Percentiles rank a stretch among this genome's conserved stretches.
These are phyloP conservation scores for Crossaster papposus DNA, from an alignment of 53 echinoderm and acorn worm genomes.

Conservation along the genomic window DNA sequence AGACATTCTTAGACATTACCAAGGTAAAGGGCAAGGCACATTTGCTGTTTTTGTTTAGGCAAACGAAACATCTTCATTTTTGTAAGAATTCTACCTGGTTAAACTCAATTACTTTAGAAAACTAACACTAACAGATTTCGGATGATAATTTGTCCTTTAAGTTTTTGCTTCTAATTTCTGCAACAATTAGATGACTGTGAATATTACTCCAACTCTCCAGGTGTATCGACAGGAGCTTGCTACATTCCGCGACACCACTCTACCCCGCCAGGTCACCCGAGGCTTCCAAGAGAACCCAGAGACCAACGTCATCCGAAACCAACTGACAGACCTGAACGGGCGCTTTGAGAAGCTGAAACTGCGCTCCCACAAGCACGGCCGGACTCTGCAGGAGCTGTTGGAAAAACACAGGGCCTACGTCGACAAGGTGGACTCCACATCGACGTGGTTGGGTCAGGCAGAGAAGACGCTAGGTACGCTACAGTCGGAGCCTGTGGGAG, in stretches of 20 bases:
- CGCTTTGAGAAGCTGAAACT: slow-evolving; percentile 92
- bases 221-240: slow-evolving; percentile 81
- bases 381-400: slow-evolving; percentile 75
- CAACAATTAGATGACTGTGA: too few relatives aligned
- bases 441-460: slow-evolving; percentile 77
- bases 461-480: slow-evolving; percentile 74
- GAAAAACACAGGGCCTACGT: slow-evolving; percentile 78
- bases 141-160: neutral
- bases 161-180: too few relatives aligned
- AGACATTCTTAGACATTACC: slow-evolving; percentile 75
- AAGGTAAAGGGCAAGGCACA: slow-evolving; percentile 62
- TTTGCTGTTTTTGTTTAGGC: too few relatives aligned
- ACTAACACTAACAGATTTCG: neutral
- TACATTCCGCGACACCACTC: slow-evolving; percentile 85
- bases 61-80: too few relatives aligned
- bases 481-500: slow-evolving; percentile 82
- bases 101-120: too few relatives aligned
- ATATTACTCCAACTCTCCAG: slow-evolving; percentile 29
- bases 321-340: slow-evolving; percentile 66
- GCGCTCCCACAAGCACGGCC: slow-evolving; percentile 70
- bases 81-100: too few relatives aligned
- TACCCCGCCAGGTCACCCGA: slow-evolving; percentile 82
- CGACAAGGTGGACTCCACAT: slow-evolving; percentile 61
- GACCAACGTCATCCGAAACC: slow-evolving; percentile 73
- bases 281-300: slow-evolving; percentile 78